phyloP scores from a whole-genome alignment of 1,140 invertebrate species.

The Parapsyche elsis region DNA sequence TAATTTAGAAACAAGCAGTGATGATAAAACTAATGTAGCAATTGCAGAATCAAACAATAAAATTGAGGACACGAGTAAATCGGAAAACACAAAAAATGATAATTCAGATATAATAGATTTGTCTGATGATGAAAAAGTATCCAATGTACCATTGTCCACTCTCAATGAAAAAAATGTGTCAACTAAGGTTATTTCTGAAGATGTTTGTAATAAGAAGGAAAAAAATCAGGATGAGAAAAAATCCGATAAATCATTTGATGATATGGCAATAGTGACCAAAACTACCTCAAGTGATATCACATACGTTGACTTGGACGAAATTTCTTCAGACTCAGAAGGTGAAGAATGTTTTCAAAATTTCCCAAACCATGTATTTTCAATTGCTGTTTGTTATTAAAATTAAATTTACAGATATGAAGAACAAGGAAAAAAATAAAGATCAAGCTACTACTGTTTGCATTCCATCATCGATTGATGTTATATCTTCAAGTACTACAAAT shows the following conservation, averaged over 20 bases:
- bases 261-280: not conserved
- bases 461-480: conserved; percentile 31
- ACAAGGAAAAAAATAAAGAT: not conserved
- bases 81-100: not conserved
- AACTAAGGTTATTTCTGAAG: not conserved
- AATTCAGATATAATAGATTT: conserved; percentile 21
- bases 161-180: not conserved
- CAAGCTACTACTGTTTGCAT: conserved; percentile 10
- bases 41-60: not conserved
- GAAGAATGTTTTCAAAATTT: not conserved
- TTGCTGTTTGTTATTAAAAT: not conserved
- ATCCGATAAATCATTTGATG: not conserved
- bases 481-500: not conserved
- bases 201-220: not conserved
- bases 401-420: conserved; percentile 1
- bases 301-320: conserved; percentile 36
- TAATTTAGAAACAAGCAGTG: not conserved
- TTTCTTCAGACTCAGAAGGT: conserved; percentile 49
- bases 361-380: not conserved
- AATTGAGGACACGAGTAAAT: not conserved
- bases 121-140: conserved; percentile 17
- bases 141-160: not conserved
- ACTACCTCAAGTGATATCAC: not conserved
- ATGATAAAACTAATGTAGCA: not conserved
- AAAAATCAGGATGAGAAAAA: not conserved